Conservation (phyloP, 2,888 invertebrate genomes). For the Amitus sp. region DNA sequence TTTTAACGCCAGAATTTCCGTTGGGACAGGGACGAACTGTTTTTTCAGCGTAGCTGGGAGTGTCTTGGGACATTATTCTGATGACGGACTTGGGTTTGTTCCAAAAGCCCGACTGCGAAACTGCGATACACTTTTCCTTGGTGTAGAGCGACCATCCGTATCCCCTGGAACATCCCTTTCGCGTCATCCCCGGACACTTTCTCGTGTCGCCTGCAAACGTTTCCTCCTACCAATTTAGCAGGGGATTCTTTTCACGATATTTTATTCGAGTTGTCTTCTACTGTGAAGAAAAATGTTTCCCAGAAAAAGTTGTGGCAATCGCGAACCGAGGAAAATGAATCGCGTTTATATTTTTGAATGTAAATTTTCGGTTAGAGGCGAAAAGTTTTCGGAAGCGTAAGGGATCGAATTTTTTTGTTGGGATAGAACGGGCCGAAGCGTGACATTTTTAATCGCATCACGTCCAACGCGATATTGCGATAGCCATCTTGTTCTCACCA, state of each 20-base stretch:
- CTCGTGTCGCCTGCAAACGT: neutral
- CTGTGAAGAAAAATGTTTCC: neutral
- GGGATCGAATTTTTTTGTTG: too few species aligned
- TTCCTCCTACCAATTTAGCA: conserved; percentile 1
- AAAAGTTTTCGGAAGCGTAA: too few species aligned
- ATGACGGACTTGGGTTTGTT: conserved; percentile 17
- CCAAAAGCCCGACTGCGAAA: conserved; percentile 43
- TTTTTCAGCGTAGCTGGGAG: neutral
- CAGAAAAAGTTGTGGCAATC: neutral
- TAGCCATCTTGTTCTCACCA: conserved; percentile 23
- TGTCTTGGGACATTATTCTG: neutral
- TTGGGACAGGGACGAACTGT: too few species aligned
- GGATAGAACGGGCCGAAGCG: too few species aligned
- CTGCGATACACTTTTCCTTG: conserved; percentile 44
- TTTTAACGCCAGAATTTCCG: too few species aligned
- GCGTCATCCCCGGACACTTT: too few species aligned
- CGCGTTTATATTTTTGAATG: too few species aligned
- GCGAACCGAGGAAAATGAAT: neutral
- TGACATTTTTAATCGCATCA: conserved; percentile 10
- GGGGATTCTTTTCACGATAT: conserved; percentile 3
- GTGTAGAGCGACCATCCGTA: conserved; percentile 4
- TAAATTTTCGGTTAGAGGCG: too few species aligned
- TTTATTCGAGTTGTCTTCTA: conserved; percentile 2
- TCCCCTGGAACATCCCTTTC: conserved; percentile 3
- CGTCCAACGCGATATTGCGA: conserved; percentile 27